phyloP scores from a whole-genome alignment of 2,797 vertebrate genomes.

The Meda fulgida region DNA sequence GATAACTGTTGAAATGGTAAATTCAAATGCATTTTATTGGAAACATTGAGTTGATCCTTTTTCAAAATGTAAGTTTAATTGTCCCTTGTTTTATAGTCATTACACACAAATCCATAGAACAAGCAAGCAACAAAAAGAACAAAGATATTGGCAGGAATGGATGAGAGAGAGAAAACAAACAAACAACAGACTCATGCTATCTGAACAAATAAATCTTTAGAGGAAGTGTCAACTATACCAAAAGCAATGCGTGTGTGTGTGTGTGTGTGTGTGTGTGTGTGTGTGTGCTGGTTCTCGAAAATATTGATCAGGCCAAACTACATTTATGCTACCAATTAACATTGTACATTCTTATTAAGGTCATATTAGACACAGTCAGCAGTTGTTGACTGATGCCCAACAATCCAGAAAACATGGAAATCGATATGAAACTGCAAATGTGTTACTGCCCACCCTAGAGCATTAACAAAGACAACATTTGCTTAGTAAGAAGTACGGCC shows the following conservation, averaged over 20 bases:
- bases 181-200: constrained; percentile 20
- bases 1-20: neutral
- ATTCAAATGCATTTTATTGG: neutral
- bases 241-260: constrained; percentile 13
- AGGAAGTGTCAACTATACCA: constrained; percentile 46
- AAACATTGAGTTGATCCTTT: constrained; percentile 4
- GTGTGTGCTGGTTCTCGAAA: constrained; percentile 28
- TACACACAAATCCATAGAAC: constrained; percentile 44
- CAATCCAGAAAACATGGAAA: constrained; percentile 62
- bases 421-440: constrained; percentile 49
- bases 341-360: constrained; percentile 63
- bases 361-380: constrained; percentile 60
- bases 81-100: constrained; percentile 44
- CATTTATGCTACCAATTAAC: constrained; percentile 63
- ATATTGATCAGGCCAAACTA: constrained; percentile 55
- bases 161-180: constrained; percentile 20
- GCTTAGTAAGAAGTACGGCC: neutral
- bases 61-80: constrained; percentile 45
- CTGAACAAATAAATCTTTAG: constrained; percentile 52
- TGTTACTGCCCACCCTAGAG: constrained; percentile 44
- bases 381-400: constrained; percentile 55
- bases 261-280: neutral
- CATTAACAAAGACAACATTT: constrained; percentile 46
- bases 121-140: constrained; percentile 46
- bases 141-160: constrained; percentile 54